Evolutionary conservation across 2,113 vertebrate genomes (phyloP).

Genomic region (Phalacrocorax carbo): DNA sequence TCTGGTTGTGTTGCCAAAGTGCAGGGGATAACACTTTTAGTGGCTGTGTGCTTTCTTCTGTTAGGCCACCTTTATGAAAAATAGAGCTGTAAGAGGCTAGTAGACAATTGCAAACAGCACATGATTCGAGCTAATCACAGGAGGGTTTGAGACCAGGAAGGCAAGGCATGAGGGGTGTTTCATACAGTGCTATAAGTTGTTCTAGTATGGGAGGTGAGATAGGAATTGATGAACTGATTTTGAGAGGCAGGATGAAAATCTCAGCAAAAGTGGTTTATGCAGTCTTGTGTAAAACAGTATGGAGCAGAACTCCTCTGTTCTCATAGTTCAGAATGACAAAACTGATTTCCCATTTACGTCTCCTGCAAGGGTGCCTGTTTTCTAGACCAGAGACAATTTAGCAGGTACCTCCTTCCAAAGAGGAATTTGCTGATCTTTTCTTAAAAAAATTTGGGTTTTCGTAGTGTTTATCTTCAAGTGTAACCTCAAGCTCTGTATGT

Average conservation of each 20-base stretch:
- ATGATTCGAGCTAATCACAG: neutral
- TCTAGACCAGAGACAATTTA: neutral
- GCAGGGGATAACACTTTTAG: neutral
- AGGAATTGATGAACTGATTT: neutral
- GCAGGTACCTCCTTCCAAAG: neutral
- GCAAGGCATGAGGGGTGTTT: neutral
- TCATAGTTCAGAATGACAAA: neutral
- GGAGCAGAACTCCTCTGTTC: neutral
- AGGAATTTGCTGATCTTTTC: neutral
- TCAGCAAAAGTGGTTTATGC: neutral
- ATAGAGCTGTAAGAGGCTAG: neutral
- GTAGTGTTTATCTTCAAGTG: neutral
- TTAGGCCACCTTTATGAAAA: neutral
- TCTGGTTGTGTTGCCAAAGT: neutral
- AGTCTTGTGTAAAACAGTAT: neutral
- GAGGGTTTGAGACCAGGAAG: neutral
- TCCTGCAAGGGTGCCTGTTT: neutral
- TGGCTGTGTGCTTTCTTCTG: neutral
- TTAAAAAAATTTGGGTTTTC: neutral
- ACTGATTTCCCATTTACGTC: fast-evolving
- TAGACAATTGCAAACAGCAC: neutral
- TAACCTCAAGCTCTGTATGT: neutral
- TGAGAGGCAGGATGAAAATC: neutral
- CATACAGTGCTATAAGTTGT: neutral
- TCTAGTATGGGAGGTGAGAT: neutral